Conservation (phyloP, 2,113 vertebrate genomes). For the Heptranchias perlo region DNA sequence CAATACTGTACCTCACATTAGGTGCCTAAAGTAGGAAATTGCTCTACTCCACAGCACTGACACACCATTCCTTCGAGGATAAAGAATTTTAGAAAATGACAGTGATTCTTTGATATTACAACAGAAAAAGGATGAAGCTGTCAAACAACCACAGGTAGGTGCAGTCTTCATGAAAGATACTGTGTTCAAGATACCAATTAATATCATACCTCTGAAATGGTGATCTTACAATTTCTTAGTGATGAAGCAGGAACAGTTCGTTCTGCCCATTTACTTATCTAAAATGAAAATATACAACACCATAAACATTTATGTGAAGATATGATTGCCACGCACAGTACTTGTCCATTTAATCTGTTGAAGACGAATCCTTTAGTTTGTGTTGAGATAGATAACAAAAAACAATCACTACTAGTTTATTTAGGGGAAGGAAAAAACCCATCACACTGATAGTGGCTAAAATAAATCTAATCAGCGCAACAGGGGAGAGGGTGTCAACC, state of each 20-base stretch:
- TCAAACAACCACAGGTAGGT: not conserved
- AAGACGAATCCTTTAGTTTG: not conserved
- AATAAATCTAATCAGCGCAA: not conserved
- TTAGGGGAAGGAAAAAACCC: not conserved
- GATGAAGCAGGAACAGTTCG: not conserved
- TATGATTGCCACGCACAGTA: not conserved
- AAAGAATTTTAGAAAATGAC: not conserved
- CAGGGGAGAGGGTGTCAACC: no score
- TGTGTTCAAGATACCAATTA: not conserved
- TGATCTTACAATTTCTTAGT: not conserved
- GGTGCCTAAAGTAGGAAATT: not conserved
- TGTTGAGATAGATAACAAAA: not conserved
- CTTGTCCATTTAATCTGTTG: not conserved
- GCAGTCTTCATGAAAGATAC: not conserved
- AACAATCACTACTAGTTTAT: not conserved
- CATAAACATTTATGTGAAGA: not conserved
- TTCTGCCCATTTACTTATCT: not conserved
- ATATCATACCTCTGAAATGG: conserved; percentile 13
- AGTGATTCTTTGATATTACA: not conserved
- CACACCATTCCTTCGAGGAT: not conserved
- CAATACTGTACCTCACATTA: not conserved
- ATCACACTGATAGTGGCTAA: not conserved
- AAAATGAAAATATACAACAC: not conserved
- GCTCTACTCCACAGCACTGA: not conserved
- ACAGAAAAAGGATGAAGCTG: not conserved